Conservation (phyloP, 2,797 vertebrate genomes). For the Oreortyx pictus region DNA sequence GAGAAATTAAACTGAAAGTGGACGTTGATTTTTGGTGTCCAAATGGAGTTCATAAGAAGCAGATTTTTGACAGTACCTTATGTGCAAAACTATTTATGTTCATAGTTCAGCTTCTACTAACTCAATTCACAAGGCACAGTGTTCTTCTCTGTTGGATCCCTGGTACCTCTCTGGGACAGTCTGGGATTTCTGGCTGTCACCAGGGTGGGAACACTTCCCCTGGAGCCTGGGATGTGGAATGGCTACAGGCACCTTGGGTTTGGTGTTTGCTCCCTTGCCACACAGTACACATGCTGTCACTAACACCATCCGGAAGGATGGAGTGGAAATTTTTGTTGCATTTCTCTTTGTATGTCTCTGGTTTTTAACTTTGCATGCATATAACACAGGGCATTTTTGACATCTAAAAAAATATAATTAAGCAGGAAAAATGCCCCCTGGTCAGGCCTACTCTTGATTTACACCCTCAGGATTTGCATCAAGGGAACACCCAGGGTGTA, state of each 20-base stretch:
- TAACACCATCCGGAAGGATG: not conserved
- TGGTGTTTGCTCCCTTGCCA: not conserved
- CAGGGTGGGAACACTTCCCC: not conserved
- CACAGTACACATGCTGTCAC: not conserved
- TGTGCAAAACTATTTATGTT: not conserved
- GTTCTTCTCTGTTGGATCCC: not conserved
- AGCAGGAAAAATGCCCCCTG: not conserved
- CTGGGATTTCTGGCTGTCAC: not conserved
- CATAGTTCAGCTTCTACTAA: not conserved
- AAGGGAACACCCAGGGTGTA: not conserved
- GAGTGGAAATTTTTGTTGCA: slow-evolving; percentile 21
- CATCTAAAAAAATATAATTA: not conserved
- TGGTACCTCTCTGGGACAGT: not conserved
- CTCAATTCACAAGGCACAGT: not conserved
- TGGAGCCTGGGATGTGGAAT: not conserved
- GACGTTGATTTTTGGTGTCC: not conserved
- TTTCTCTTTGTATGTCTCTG: not conserved
- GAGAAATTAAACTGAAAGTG: not conserved
- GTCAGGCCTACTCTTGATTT: not conserved
- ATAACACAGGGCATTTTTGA: not conserved
- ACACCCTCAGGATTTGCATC: not conserved
- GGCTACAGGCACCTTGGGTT: not conserved
- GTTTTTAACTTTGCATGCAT: not conserved
- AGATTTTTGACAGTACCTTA: not conserved
- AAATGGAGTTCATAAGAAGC: not conserved